phyloP scores from a whole-genome alignment of 2,113 vertebrate species.

The Pelobates fuscus region DNA sequence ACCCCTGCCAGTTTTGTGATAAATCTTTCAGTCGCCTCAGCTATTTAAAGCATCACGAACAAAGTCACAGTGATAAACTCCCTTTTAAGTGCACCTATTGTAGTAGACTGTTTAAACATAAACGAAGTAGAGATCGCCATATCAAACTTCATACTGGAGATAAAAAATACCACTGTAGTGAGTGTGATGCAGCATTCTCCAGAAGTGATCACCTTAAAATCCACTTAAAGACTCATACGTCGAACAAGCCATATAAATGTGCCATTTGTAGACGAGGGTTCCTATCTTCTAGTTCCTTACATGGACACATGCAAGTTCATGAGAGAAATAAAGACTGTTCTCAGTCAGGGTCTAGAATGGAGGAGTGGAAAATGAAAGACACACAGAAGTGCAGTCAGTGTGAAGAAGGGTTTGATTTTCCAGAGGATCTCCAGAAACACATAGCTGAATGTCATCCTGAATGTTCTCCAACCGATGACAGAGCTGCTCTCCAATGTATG shows the following conservation, averaged over 20 bases:
- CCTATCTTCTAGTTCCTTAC: constrained; percentile 91
- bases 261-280: constrained; percentile 95
- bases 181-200: constrained; percentile 94
- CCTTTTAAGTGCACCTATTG: constrained; percentile 97
- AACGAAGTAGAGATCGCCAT: constrained; percentile 94
- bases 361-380: constrained; percentile 94
- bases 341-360: constrained; percentile 78
- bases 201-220: constrained; percentile 98
- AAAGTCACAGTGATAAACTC: constrained; percentile 95
- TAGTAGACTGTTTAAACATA: constrained; percentile 97
- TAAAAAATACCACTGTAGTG: constrained; percentile 96
- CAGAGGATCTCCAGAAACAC: constrained; percentile 94
- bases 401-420: constrained; percentile 95
- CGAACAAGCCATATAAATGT: constrained; percentile 98
- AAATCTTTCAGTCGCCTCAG: constrained; percentile 98
- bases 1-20: constrained; percentile 96
- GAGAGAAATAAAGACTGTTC: constrained; percentile 88
- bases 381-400: constrained; percentile 97
- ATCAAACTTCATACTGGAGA: constrained; percentile 97
- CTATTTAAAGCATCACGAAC: constrained; percentile 97
- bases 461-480: constrained; percentile 89
- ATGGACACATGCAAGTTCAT: constrained; percentile 98
- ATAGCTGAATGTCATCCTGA: constrained; percentile 96
- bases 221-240: constrained; percentile 97
- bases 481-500: constrained; percentile 88